phyloP scores from a whole-genome alignment of 2,113 vertebrate genomes.

The Meleagris gallopavo region DNA sequence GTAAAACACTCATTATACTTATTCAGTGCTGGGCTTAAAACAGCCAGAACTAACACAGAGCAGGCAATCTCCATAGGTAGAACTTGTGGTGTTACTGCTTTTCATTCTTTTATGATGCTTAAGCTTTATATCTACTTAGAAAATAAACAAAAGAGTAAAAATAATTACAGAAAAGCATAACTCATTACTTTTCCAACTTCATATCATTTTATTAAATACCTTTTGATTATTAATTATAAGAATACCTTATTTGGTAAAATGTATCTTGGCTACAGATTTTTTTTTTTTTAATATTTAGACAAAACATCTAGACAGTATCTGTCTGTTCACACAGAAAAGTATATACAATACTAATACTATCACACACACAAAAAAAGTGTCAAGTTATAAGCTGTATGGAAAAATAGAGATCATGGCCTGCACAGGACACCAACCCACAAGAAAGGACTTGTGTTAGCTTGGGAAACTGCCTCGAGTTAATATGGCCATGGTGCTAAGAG shows the following conservation, averaged over 20 bases:
- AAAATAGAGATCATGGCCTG: no score
- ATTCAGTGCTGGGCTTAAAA: background rate
- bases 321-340: background rate
- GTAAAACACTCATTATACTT: background rate
- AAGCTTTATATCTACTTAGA: background rate
- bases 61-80: background rate
- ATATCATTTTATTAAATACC: background rate
- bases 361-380: background rate
- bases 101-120: background rate
- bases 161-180: background rate
- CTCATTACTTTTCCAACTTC: background rate
- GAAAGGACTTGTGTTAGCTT: no score
- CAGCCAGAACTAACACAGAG: background rate
- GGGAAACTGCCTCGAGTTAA: no score
- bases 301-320: background rate
- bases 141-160: background rate
- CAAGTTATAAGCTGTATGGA: background rate
- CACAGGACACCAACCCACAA: no score
- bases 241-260: background rate
- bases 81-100: background rate
- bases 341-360: background rate
- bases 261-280: background rate
- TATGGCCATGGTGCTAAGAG: no score
- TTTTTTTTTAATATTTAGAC: background rate
- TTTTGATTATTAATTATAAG: background rate